Percentiles rank a stretch among this genome's conserved stretches.
Conservation (phyloP, 1,140 invertebrate genomes). For the Philotrypesis tridentata region DNA sequence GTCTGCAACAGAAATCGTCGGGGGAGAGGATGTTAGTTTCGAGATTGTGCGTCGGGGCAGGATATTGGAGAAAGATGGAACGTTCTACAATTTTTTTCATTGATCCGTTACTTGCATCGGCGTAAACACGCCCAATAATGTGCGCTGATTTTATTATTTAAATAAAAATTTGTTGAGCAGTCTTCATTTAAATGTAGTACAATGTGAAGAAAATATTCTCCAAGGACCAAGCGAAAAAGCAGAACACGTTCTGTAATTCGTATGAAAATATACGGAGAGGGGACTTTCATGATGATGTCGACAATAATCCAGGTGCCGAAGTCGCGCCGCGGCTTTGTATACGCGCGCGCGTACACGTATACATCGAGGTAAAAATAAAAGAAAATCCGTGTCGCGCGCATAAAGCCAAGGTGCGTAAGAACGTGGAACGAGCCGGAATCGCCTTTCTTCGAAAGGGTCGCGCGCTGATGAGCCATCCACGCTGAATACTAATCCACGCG, state of each 20-base stretch:
- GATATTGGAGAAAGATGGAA: not conserved
- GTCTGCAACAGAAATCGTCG: constrained; percentile 67
- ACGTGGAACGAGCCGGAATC: not conserved
- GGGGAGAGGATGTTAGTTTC: not conserved
- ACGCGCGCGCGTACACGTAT: too few relatives aligned
- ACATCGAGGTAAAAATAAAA: too few relatives aligned
- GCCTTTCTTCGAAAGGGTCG: not conserved
- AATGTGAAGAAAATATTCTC: too few relatives aligned
- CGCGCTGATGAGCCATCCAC: not conserved
- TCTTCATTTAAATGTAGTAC: too few relatives aligned
- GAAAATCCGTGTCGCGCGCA: not conserved
- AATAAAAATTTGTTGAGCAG: too few relatives aligned
- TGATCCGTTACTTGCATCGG: too few relatives aligned
- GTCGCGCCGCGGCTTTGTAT: too few relatives aligned
- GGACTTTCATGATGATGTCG: not conserved
- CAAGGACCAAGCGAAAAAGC: too few relatives aligned
- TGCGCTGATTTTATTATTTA: too few relatives aligned
- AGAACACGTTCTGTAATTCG: not conserved
- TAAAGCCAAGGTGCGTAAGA: not conserved
- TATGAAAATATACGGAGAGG: not conserved
- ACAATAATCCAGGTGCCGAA: not conserved
- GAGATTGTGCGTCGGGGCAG: not conserved
- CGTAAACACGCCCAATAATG: too few relatives aligned
- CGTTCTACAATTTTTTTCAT: too few relatives aligned
- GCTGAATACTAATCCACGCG: not conserved